Base-by-base conservation (phyloP, 2,797 vertebrate genomes). In the Crenichthys baileyi region DNA sequence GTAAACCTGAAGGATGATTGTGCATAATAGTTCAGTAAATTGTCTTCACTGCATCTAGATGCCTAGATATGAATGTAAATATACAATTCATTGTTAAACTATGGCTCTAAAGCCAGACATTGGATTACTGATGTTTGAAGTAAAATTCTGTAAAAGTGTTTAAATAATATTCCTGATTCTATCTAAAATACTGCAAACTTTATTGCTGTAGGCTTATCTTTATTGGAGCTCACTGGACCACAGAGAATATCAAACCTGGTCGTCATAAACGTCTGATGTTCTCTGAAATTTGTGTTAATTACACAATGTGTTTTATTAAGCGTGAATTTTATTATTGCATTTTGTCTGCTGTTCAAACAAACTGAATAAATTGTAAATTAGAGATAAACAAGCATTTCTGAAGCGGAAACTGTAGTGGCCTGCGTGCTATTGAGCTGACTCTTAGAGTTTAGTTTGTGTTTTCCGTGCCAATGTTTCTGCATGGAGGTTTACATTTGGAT, bases 401-500 rank as follows among this genome's bases (percentile, higher is more conserved):
- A 36, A 48, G 15, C 3, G 13, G 26, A 55, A 73, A 84, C 67
- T 70, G 78, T 46, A 4, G 70, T 74, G 60, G 67, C 65, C 83
- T 41, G 77, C 63, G 51, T 68, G 58, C 58, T 60, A 2, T 5
- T 29, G 58, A 60, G 58, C n/a, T 60, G 39, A 44, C 13, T 15
- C 41, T 48, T 48, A 1, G 12, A 70, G 13, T 46, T 46, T 26
- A 16, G 24, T n/a, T 46, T 46, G 41, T 29, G n/a, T 76, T 70
- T 24, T 29, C 46, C n/a, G n/a, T 3, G 7, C 36, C 75, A 53
- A 44, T 70, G 77, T 61, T 70, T 70, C 39, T 2, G 13, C 51
- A 53, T 5, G 1, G 13, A 50, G n/a, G 68, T 80, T 83, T 80
- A 79, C 56, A 76, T 60, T 86, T 67, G 68, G 80, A 83, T 87